phyloP scores from a whole-genome alignment of 2,888 invertebrate genomes.

The Eudemis profundana region DNA sequence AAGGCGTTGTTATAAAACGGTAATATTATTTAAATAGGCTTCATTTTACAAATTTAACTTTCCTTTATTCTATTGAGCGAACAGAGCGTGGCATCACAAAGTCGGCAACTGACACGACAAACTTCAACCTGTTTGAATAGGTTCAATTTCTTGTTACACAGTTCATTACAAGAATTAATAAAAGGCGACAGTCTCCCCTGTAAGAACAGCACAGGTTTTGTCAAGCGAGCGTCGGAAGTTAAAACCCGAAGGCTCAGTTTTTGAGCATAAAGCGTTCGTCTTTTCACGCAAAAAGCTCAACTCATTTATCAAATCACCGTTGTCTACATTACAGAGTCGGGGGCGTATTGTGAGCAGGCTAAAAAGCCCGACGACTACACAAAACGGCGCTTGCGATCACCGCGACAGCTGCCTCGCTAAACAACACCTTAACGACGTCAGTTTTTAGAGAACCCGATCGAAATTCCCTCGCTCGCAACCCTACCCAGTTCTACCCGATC shows the following conservation, averaged over 20 bases:
- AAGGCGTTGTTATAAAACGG: neutral
- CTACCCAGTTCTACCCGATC: slow-evolving; percentile 54
- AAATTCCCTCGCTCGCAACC: slow-evolving; percentile 43
- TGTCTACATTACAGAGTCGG: slow-evolving; percentile 74
- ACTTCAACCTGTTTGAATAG: slow-evolving; percentile 46
- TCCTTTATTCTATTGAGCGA: slow-evolving; percentile 26
- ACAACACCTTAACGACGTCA: slow-evolving; percentile 59
- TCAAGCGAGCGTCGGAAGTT: slow-evolving; percentile 58
- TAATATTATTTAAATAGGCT: slow-evolving; percentile 41
- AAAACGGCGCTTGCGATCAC: slow-evolving; percentile 63
- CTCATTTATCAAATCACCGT: slow-evolving; percentile 80
- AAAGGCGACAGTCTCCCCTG: slow-evolving; percentile 58
- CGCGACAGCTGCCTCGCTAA: slow-evolving; percentile 57
- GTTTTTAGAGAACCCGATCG: slow-evolving; percentile 50
- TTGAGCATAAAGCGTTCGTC: slow-evolving; percentile 64
- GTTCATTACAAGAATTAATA: slow-evolving; percentile 55
- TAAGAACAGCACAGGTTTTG: slow-evolving; percentile 63
- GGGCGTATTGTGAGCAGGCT: slow-evolving; percentile 73
- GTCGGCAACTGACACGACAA: slow-evolving; percentile 35
- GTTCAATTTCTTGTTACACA: slow-evolving; percentile 47
- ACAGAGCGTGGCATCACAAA: slow-evolving; percentile 25
- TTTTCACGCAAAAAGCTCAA: slow-evolving; percentile 72
- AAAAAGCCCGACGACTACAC: slow-evolving; percentile 71
- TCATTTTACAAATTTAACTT: slow-evolving; percentile 19
- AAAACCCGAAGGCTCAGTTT: slow-evolving; percentile 55